Conservation (phyloP, 2,113 vertebrate species). For the Choloepus hoffmanni region DNA sequence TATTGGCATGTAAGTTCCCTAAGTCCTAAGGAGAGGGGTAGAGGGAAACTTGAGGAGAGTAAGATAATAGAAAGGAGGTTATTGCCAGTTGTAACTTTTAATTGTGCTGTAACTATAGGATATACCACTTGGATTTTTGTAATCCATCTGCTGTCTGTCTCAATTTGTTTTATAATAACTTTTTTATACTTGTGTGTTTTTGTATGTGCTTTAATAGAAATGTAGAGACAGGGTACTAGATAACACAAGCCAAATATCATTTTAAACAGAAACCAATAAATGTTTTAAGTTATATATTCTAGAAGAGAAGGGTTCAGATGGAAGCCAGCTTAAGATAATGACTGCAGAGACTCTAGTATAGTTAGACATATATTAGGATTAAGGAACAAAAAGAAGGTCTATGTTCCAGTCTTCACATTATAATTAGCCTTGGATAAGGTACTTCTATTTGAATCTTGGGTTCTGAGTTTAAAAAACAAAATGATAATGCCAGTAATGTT, state of each 20-base stretch:
- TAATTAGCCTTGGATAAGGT: neutral
- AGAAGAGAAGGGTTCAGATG: neutral
- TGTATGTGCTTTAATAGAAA: neutral
- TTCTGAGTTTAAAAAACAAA: conserved; percentile 28
- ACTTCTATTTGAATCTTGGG: neutral
- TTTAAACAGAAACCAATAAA: conserved; percentile 18
- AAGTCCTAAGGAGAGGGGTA: neutral
- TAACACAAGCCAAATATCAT: neutral
- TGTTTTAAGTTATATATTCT: neutral
- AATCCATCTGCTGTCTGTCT: neutral
- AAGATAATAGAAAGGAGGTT: neutral
- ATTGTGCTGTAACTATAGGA: neutral
- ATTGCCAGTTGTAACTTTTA: neutral
- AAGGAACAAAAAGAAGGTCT: neutral
- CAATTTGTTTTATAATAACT: neutral
- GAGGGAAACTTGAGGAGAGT: rapidly evolving
- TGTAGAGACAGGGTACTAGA: neutral
- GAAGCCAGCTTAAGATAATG: neutral
- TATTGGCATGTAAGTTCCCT: too few relatives aligned
- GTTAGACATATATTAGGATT: neutral
- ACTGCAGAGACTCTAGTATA: neutral
- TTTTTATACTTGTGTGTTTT: neutral
- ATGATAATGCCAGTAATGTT: neutral
- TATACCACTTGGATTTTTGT: neutral
- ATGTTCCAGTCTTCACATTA: neutral